Base-by-base conservation (phyloP, 2,113 vertebrate species). In the Phalacrocorax brasilianus region DNA sequence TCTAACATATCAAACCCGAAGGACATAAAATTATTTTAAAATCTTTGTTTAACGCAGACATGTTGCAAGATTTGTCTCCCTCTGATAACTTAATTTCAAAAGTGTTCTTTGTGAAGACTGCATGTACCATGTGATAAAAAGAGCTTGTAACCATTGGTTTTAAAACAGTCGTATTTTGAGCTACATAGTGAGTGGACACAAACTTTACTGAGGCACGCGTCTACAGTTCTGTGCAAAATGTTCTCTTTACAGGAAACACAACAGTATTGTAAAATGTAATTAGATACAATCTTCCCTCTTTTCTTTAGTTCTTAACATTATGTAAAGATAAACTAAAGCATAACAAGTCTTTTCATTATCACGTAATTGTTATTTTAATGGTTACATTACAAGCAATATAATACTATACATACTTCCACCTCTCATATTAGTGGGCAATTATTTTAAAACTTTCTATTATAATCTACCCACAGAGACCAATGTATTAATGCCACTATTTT, bases 321-420 rank as follows among this genome's bases (percentile, higher is more conserved):
- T 97, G 95, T 97, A 98, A 98, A 98, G 97, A 98, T 97, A 98
- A 98, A 98, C 97, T 95, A 94, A 97, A 96, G 89, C 76, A 95
- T 96, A 97, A 97, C 82, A 89, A 97, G 78, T 95, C 96, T 94
- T 97, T 97, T 95, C 96, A 95, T 97, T 96, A 97, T 94, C 96
- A 96, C 55, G 33, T 97, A 98, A 97, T 97, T 96, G 70, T 97
- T 97, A 96, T 94, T 98, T 98, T 98, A 98, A 97, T 96, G 93
- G 97, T 95, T 97, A 94, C 40, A 96, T 96, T 96, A 97, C 89
- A 82, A 96, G 89, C 88, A 95, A 83, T 97, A 95, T 80, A 97
- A 92, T 89, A 95, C 89, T 91, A 95, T 93, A 91, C 78, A 93
- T 97, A 97, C 95, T 98, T 97, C 96, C 94, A 97, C 93, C 97